Evolutionary conservation across 2,888 invertebrate species (phyloP).

Genomic region (Andrena praecox): DNA sequence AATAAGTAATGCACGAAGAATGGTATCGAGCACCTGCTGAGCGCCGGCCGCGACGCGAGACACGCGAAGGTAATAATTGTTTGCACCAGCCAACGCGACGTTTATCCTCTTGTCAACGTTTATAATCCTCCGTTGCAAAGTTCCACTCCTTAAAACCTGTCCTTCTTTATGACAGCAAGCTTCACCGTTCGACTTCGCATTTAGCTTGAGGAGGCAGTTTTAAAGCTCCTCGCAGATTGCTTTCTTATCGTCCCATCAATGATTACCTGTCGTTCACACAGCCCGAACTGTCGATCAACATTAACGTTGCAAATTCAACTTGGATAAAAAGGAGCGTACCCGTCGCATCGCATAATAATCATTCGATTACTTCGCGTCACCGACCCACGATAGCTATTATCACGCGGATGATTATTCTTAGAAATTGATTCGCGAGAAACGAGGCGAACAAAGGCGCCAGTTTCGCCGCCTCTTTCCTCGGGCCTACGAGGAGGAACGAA

Average conservation of each 20-base stretch:
- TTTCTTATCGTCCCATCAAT: too few relatives aligned
- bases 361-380: too few relatives aligned
- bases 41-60: not conserved
- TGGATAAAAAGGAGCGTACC: too few relatives aligned
- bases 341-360: too few relatives aligned
- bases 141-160: not conserved
- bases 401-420: not conserved
- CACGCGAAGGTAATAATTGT: constrained; percentile 17
- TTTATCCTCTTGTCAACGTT: constrained; percentile 4
- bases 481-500: not conserved
- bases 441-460: not conserved
- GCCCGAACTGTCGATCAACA: too few relatives aligned
- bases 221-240: not conserved
- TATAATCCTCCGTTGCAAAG: not conserved
- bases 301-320: too few relatives aligned
- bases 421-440: not conserved
- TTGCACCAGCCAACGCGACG: not conserved
- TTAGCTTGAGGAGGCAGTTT: not conserved
- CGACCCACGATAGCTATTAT: not conserved
- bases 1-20: not conserved
- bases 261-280: too few relatives aligned
- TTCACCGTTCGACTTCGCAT: not conserved
- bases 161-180: constrained; percentile 7
- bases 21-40: too few relatives aligned
- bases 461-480: not conserved